Evolutionary conservation across 2,797 vertebrate species (phyloP).

Genomic region (Gallirallus australis): DNA sequence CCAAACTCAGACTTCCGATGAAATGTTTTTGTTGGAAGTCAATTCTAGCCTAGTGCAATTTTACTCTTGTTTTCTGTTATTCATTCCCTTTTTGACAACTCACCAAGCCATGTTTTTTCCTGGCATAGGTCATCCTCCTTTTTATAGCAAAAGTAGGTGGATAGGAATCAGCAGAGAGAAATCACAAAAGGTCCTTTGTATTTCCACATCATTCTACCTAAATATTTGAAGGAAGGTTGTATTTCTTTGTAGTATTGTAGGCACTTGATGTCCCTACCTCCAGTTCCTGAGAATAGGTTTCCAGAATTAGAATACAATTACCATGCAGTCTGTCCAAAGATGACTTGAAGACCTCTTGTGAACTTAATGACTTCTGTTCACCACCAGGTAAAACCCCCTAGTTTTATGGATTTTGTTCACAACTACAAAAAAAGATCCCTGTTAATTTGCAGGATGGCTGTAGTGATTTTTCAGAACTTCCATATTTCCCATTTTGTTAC

Average conservation of each 20-base stretch:
- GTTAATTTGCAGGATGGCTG: neutral
- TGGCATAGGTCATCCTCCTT: neutral
- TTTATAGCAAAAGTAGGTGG: neutral
- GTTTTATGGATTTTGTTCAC: neutral
- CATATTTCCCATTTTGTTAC: neutral
- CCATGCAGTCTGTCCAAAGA: neutral
- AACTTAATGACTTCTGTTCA: neutral
- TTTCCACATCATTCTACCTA: neutral
- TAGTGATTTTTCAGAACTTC: neutral
- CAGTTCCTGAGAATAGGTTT: neutral
- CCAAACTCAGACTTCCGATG: neutral
- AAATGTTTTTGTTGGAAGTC: neutral
- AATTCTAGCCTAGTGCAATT: neutral
- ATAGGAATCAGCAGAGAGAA: neutral
- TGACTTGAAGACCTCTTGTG: neutral
- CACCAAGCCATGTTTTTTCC: neutral
- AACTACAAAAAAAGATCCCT: neutral
- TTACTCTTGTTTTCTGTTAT: neutral
- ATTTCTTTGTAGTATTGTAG: neutral
- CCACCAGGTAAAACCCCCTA: neutral
- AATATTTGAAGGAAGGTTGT: neutral
- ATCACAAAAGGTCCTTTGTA: neutral
- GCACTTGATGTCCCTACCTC: neutral
- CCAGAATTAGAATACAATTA: neutral
- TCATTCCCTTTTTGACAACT: slow-evolving; percentile 5